Percentiles rank a stretch among this genome's conserved stretches.
These are phyloP conservation scores for Aphelenchoides fujianensis DNA, from an alignment of 1,140 invertebrate genomes.

Conservation along the genomic window DNA sequence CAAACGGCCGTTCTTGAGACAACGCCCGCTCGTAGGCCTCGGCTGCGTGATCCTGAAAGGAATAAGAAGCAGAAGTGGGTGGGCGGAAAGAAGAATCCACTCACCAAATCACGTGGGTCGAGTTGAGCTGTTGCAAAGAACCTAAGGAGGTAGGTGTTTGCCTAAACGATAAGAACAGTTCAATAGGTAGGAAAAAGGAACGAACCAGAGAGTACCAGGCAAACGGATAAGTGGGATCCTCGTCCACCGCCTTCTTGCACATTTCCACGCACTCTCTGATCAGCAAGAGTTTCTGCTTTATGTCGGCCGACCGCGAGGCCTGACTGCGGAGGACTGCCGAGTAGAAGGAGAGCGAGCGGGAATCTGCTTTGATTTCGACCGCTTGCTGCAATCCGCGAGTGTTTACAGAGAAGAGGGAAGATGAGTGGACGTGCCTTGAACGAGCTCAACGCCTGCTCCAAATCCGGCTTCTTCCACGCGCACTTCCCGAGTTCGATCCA, in stretches of 20 bases:
- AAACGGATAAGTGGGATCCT: constrained; percentile 25
- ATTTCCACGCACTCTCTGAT: constrained; percentile 26
- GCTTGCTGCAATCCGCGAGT: constrained; percentile 23
- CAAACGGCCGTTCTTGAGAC: constrained; percentile 14
- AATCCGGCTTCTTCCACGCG: constrained; percentile 33
- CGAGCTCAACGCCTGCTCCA: constrained; percentile 22
- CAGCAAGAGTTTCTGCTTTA: constrained; percentile 10
- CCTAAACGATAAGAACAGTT: constrained; percentile 1
- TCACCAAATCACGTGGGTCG: constrained; percentile 28
- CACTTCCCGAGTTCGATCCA: constrained; percentile 35
- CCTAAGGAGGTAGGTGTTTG: constrained; percentile 26
- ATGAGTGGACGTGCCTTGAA: constrained; percentile 34
- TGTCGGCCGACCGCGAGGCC: constrained; percentile 18
- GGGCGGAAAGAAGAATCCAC: not conserved
- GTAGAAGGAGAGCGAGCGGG: constrained; percentile 25
- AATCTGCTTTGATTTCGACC: constrained; percentile 5
- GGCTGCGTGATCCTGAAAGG: constrained; percentile 12
- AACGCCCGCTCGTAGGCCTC: constrained; percentile 28
- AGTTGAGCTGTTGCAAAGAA: constrained; percentile 25
- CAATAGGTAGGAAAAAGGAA: not conserved
- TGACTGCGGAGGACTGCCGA: constrained; percentile 30
- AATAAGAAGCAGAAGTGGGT: constrained; percentile 9
- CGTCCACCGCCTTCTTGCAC: constrained; percentile 32
- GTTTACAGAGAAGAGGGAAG: constrained; percentile 22
- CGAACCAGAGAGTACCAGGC: constrained; percentile 29